Conservation (phyloP, 2,888 invertebrate species). For the Abrostola tripartita region DNA sequence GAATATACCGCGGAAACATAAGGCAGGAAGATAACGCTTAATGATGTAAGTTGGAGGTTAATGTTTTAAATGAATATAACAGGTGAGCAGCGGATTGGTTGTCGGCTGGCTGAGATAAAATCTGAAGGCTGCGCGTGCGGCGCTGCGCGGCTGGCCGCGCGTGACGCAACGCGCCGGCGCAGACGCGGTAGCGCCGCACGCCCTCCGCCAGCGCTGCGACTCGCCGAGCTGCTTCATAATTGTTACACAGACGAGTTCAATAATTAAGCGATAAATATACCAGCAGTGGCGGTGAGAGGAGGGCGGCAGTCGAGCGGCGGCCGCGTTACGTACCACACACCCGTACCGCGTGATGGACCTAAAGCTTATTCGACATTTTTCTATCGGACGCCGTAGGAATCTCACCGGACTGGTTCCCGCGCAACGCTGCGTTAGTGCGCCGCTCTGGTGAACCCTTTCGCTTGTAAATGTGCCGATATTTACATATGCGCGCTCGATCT, state of each 20-base stretch:
- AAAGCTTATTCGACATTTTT: slow-evolving; percentile 88
- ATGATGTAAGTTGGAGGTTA: slow-evolving; percentile 79
- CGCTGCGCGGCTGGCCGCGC: slow-evolving; percentile 52
- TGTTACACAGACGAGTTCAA: slow-evolving; percentile 86
- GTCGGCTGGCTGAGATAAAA: slow-evolving; percentile 73
- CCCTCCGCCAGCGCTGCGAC: slow-evolving; percentile 73
- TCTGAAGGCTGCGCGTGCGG: slow-evolving; percentile 78
- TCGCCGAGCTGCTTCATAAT: slow-evolving; percentile 82
- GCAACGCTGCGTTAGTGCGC: slow-evolving; percentile 87
- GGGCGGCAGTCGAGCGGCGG: slow-evolving; percentile 85
- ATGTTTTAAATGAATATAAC: slow-evolving; percentile 75
- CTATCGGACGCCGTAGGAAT: slow-evolving; percentile 90
- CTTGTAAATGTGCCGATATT: slow-evolving; percentile 89
- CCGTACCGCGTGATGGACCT: slow-evolving; percentile 81
- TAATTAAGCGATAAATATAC: slow-evolving; percentile 88
- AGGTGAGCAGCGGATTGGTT: slow-evolving; percentile 74
- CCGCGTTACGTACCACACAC: slow-evolving; percentile 85
- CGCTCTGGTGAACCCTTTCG: slow-evolving; percentile 89
- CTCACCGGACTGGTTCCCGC: slow-evolving; percentile 90
- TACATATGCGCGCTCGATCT: slow-evolving; percentile 87
- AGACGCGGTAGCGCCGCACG: slow-evolving; percentile 83
- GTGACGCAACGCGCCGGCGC: slow-evolving; percentile 81
- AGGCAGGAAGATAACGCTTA: slow-evolving; percentile 75
- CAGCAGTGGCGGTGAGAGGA: slow-evolving; percentile 83
- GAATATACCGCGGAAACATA: slow-evolving; percentile 73